Evolutionary conservation across 2,113 vertebrate species (phyloP).

Genomic region (Cavia aperea): DNA sequence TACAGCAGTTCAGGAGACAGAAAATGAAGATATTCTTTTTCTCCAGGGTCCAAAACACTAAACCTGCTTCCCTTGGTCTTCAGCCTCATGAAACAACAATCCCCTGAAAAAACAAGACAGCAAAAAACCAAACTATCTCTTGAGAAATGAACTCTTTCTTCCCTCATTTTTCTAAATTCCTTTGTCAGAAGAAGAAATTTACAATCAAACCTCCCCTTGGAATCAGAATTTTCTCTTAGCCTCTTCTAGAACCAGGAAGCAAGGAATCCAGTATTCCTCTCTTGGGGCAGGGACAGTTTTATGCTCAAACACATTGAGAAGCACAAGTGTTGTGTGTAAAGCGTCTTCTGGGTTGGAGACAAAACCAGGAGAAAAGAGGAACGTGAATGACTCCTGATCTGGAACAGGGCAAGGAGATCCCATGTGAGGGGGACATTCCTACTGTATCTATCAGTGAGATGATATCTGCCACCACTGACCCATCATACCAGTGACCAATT

Average conservation of each 20-base stretch:
- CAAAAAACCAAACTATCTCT: neutral
- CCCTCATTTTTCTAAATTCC: constrained; percentile 70
- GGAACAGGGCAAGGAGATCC: neutral
- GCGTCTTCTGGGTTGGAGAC: neutral
- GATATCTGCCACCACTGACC: neutral
- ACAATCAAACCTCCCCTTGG: constrained; percentile 89
- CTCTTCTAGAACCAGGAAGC: constrained; percentile 81
- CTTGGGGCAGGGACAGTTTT: neutral
- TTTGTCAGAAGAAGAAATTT: constrained; percentile 90
- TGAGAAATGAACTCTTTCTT: neutral
- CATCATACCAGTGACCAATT: neutral
- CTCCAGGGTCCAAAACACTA: neutral
- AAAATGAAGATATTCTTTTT: neutral
- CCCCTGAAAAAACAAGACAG: neutral
- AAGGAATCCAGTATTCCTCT: constrained; percentile 79
- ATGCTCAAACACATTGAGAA: neutral
- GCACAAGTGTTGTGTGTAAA: neutral
- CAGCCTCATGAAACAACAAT: neutral
- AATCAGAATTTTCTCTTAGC: constrained; percentile 89
- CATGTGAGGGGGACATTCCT: neutral
- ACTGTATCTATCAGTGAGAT: neutral
- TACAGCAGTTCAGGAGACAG: neutral
- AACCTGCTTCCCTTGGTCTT: neutral
- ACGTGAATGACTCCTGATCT: neutral
- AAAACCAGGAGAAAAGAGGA: neutral